These are phyloP conservation scores for Gopherus flavomarginatus DNA, from an alignment of 2,113 vertebrate species.

Conservation along the genomic window DNA sequence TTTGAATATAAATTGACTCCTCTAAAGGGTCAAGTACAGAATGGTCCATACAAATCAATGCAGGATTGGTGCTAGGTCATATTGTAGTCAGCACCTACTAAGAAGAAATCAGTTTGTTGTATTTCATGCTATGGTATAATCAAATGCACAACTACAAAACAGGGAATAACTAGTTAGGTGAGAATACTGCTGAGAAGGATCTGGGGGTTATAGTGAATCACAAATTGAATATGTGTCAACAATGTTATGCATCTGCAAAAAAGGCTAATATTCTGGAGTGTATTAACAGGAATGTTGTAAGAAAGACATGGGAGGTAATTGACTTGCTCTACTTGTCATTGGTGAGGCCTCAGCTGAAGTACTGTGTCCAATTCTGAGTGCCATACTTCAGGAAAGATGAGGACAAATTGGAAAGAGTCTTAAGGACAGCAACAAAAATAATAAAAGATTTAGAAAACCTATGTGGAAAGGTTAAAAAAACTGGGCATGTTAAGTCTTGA, in stretches of 20 bases:
- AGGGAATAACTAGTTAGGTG: background rate
- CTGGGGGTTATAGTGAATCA: background rate
- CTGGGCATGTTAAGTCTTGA: background rate
- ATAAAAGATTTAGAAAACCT: background rate
- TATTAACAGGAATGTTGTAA: background rate
- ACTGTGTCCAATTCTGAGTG: background rate
- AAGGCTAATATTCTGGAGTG: background rate
- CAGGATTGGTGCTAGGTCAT: background rate
- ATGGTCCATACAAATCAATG: constrained; percentile 39
- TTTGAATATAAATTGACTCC: constrained; percentile 71
- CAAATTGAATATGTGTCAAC: background rate
- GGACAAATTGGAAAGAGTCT: background rate
- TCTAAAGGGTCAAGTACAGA: constrained; percentile 61
- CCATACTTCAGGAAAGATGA: background rate
- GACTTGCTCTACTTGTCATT: background rate
- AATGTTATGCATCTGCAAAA: background rate
- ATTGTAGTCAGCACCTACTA: constrained; percentile 65
- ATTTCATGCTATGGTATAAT: constrained; percentile 6
- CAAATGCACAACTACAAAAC: background rate
- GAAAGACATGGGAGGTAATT: background rate
- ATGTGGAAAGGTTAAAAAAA: background rate
- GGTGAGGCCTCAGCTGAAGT: background rate
- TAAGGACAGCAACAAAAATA: background rate
- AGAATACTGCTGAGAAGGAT: background rate
- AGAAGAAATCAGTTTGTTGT: constrained; percentile 40